Conservation (phyloP, 1,140 invertebrate genomes). For the Hormaphis cornu region DNA sequence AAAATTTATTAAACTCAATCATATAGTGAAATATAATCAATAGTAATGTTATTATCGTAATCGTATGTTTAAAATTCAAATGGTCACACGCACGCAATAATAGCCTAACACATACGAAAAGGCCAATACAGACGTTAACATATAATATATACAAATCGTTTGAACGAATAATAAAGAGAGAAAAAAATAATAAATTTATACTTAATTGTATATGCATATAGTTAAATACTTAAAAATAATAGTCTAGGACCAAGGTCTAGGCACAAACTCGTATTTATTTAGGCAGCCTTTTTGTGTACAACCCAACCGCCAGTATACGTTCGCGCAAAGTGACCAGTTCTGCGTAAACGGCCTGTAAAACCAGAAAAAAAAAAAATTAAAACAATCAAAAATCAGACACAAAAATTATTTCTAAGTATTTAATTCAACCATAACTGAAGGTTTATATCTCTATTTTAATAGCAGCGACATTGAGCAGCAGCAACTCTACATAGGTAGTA, state of each 20-base stretch:
- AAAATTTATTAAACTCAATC: constrained; percentile 25
- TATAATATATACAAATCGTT: constrained; percentile 18
- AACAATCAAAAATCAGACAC: background rate
- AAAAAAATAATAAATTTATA: constrained; percentile 15
- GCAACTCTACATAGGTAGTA: constrained; percentile 16
- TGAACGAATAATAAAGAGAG: background rate
- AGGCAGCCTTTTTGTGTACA: constrained; percentile 34
- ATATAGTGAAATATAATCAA: constrained; percentile 29
- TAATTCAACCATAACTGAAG: background rate
- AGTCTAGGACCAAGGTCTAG: constrained; percentile 30
- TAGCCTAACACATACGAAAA: constrained; percentile 5
- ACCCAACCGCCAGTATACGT: constrained; percentile 36
- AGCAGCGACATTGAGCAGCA: constrained; percentile 8
- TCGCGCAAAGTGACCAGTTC: constrained; percentile 38
- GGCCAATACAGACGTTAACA: background rate
- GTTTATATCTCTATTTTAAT: constrained; percentile 3
- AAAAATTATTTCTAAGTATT: background rate
- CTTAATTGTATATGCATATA: constrained; percentile 15
- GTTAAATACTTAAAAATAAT: constrained; percentile 15
- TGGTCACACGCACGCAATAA: constrained; percentile 24
- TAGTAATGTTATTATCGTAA: too few relatives aligned
- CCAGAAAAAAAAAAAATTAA: constrained; percentile 5
- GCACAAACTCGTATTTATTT: constrained; percentile 24
- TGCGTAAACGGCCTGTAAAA: constrained; percentile 36
- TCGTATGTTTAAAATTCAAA: constrained; percentile 1